Percentiles rank a stretch among this genome's conserved stretches.
Conservation (phyloP, 2,113 vertebrate genomes). For the Eulemur rufifrons region DNA sequence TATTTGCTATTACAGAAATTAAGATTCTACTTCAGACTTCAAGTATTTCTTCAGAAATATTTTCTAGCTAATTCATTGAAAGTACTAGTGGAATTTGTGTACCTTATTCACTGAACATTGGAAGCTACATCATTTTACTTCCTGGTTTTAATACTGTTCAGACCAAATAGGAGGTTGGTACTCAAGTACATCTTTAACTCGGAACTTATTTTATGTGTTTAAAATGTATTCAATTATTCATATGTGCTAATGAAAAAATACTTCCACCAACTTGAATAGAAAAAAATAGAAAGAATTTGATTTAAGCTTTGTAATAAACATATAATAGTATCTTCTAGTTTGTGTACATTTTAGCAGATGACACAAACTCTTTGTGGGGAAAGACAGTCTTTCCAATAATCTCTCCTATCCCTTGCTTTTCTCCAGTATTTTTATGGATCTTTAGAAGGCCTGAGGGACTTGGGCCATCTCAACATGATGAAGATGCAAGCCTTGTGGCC, state of each 20-base stretch:
- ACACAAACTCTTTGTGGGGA: not conserved
- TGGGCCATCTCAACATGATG: not conserved
- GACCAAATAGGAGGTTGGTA: not conserved
- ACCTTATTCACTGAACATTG: not conserved
- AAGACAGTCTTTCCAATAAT: not conserved
- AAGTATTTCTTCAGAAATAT: conserved; percentile 11
- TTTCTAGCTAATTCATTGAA: not conserved
- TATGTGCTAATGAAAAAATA: not conserved
- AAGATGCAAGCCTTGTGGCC: not conserved
- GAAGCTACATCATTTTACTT: not conserved
- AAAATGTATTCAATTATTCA: not conserved
- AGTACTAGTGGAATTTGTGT: not conserved
- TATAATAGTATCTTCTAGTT: not conserved
- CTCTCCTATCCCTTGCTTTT: not conserved
- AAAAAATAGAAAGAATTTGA: not conserved
- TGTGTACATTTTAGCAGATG: not conserved
- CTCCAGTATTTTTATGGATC: not conserved
- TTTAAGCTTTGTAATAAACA: not conserved
- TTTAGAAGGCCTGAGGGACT: not conserved
- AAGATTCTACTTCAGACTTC: not conserved
- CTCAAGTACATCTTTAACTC: not conserved
- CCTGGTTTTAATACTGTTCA: not conserved
- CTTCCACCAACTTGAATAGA: not conserved
- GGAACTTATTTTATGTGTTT: not conserved
- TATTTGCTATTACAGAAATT: conserved; percentile 4